These are phyloP conservation scores for Eugnorisma glareosa DNA, from an alignment of 2,888 invertebrate genomes.

Conservation along the genomic window DNA sequence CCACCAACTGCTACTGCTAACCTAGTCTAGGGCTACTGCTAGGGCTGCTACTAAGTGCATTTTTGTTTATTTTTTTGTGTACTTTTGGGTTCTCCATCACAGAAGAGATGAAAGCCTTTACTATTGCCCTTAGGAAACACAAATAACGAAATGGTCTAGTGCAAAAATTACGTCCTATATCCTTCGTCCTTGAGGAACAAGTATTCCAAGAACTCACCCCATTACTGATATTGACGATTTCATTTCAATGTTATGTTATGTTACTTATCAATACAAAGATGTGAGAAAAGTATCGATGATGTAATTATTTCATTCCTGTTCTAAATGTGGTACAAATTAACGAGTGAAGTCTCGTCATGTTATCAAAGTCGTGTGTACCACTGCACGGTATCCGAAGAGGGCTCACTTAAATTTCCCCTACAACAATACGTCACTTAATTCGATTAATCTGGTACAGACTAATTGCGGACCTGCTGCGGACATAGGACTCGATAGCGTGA, in stretches of 20 bases:
- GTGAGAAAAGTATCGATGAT: neutral
- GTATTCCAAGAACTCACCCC: neutral
- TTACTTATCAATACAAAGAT: neutral
- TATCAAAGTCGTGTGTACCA: constrained; percentile 1
- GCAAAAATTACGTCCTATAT: neutral
- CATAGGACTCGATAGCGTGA: neutral
- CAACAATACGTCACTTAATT: neutral
- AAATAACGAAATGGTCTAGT: too few species aligned
- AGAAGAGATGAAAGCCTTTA: neutral
- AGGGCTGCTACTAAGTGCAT: constrained; percentile 14
- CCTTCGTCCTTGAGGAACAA: neutral
- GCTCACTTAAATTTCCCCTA: constrained; percentile 86
- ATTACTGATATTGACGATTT: neutral
- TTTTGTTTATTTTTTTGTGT: neutral
- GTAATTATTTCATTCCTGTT: neutral
- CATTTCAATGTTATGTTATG: neutral
- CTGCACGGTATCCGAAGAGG: constrained; percentile 8
- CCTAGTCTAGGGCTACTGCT: neutral
- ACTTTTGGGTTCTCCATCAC: neutral
- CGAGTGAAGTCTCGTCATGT: neutral
- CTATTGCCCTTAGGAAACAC: neutral
- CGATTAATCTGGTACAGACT: neutral
- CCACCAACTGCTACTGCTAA: constrained; percentile 20
- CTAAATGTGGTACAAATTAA: neutral
- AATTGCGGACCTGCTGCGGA: neutral